Evolutionary conservation across 1,140 invertebrate genomes (phyloP), one percentile per base, ranked within the genome.

Genomic region (Leptopilina boulardi): DNA sequence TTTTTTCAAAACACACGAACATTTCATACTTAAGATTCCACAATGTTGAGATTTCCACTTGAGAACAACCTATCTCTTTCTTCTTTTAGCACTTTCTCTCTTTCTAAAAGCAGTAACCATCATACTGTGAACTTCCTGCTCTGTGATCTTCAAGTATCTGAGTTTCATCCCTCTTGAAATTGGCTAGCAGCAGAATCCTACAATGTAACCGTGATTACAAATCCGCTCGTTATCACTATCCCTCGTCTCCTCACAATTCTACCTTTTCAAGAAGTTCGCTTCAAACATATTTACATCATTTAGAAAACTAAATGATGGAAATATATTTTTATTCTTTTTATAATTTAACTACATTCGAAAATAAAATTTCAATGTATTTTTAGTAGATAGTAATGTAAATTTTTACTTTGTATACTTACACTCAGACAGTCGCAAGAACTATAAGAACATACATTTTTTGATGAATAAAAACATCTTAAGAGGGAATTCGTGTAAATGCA

Each of bases 201-300:
- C 87, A 88, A 88, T 88, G 85, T 84, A 86, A 84, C 82, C 86
- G 86, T 88, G 87, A 88, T 88, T 88, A 86, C 85, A 87, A 88
- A 88, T 88, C 86, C 87, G 87, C 87, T 88, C 87, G 87, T 88
- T 88, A 88, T 87, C 86, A 79, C 84, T 81, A 86, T 85, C 87
- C 87, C 86, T 87, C 70, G 73, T 74, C 71, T 78, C 78, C 77
- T 71, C 71, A 82, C 38, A 82, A 44, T 23, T 13, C 44, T 44
- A 34, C 71, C 42, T 72, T n/a, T 18, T 59, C 56, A 10, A 56
- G 21, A 21, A 11, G 9, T 13, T 42, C 41, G 11, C 70, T 70
- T 18, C 30, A 13, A n/a, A 15, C 15, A 18, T 51, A 51, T 51
- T 18, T 51, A 51, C 15, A 18, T 51, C 26, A 30, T 30, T 30